Base-by-base conservation (phyloP, 1,140 invertebrate genomes). In the Panagrolaimus sp. region DNA sequence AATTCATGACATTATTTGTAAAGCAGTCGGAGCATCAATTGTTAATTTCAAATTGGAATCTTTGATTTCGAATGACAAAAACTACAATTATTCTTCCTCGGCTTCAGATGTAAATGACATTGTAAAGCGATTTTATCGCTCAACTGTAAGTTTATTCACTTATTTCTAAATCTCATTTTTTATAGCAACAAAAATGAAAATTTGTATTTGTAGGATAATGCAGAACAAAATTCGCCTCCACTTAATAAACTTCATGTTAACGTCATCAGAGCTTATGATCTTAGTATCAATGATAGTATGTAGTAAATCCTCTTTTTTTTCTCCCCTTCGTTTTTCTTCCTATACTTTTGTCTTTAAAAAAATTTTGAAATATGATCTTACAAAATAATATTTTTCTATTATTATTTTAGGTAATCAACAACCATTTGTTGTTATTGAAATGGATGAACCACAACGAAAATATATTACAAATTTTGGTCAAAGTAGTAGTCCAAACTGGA, bases 111-210 rank as follows among this genome's bases (percentile, higher is more conserved):
- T 57, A 14, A 57, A 57, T 27, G 51, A 57, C 27, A 27, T 27
- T 57, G 51, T 57, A n/a, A 57, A 57, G 51, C 11, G 51, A 16
- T 57, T 57, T 20, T 57, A 57, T 57, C 51, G 51, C 20, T 57
- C 51, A 25, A 57, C 51, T 20, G 51, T 57, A 57, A 57, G 20
- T 25, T 25, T n/a, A n/a, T n/a, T n/a, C 51, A 57, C 20, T 38
- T 38, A 38, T 38, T 38, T 38, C 31, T 38, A 38, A 38, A 38
- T 38, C 31, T 38, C 2, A 38, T 38, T 38, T 38, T 38, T 38
- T 57, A 20, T 57, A 57, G 9, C 27, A 25, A 57, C 51, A 57
- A 13, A 57, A 57, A 25, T 0, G 9, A 57, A 57, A 57, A 11
- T 23, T 57, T 57, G 51, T 25, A 27, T 57, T 38, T 57, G n/a